Percentiles rank a stretch among this genome's conserved stretches.
These are phyloP conservation scores for Apoda limacodes DNA, from an alignment of 2,888 invertebrate species.

Conservation along the genomic window DNA sequence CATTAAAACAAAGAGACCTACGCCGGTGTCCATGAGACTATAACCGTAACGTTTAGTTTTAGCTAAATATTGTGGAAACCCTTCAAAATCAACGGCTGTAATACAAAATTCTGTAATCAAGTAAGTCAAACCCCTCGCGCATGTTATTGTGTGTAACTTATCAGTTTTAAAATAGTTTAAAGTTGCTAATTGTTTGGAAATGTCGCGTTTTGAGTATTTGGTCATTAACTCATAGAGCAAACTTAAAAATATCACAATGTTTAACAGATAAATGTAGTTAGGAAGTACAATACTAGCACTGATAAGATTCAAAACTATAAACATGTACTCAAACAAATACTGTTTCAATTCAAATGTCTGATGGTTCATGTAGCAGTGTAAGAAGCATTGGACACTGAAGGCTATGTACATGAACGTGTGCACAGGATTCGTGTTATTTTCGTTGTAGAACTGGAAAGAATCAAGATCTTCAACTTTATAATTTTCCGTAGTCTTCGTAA, in stretches of 20 bases:
- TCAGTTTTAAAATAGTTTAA: constrained; percentile 26
- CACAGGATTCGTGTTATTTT: too few species aligned
- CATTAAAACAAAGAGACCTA: constrained; percentile 86
- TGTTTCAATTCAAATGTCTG: constrained; percentile 22
- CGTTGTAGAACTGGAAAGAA: too few species aligned
- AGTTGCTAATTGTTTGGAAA: constrained; percentile 19
- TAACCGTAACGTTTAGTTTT: constrained; percentile 91
- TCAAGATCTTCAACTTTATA: too few species aligned
- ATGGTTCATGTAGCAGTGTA: constrained; percentile 30
- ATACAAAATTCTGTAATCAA: constrained; percentile 85
- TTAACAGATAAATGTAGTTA: constrained; percentile 37
- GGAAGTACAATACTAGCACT: constrained; percentile 66
- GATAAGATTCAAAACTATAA: constrained; percentile 68
- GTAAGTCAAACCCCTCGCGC: constrained; percentile 77
- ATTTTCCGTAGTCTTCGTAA: too few species aligned
- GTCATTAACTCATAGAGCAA: constrained; percentile 24
- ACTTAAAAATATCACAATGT: constrained; percentile 29
- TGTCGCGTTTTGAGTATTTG: constrained; percentile 16
- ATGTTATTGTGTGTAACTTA: constrained; percentile 67
- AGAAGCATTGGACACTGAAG: constrained; percentile 45
- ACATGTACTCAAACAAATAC: constrained; percentile 65
- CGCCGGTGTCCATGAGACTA: constrained; percentile 96
- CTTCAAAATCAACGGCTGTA: constrained; percentile 91
- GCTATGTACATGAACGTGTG: constrained; percentile 60
- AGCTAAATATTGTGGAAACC: constrained; percentile 86